phyloP scores from a whole-genome alignment of 1,140 invertebrate genomes.

The Melipona quadrifasciata region DNA sequence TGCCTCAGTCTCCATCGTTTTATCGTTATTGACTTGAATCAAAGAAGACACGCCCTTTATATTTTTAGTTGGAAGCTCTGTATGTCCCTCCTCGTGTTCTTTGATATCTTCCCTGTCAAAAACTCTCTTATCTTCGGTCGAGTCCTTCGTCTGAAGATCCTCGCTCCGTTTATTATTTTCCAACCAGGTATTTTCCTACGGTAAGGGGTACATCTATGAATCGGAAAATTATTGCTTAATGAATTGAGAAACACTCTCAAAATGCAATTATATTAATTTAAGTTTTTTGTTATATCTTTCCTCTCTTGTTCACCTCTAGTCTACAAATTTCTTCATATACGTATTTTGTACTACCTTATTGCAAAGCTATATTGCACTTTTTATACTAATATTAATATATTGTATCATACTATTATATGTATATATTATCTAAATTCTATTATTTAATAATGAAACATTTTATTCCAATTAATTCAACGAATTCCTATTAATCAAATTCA shows the following conservation, averaged over 20 bases:
- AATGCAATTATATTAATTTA: background rate
- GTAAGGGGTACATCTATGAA: slow-evolving; percentile 41
- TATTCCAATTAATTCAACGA: background rate
- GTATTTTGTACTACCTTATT: background rate
- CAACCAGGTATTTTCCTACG: slow-evolving; percentile 67
- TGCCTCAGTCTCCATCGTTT: slow-evolving; percentile 61
- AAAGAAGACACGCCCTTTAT: background rate
- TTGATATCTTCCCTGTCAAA: slow-evolving; percentile 27
- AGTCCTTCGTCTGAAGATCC: slow-evolving; percentile 39
- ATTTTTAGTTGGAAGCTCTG: slow-evolving; percentile 35
- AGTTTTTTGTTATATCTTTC: background rate
- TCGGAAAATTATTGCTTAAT: slow-evolving; percentile 37
- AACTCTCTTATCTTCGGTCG: slow-evolving; percentile 1
- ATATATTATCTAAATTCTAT: background rate
- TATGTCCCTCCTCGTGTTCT: slow-evolving; percentile 38
- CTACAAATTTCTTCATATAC: background rate
- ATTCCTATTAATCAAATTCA: background rate
- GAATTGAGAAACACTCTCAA: background rate
- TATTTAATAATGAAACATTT: background rate
- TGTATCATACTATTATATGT: no score
- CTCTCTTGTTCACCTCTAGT: background rate
- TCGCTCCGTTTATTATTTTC: slow-evolving; percentile 27
- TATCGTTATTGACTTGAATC: slow-evolving; percentile 5
- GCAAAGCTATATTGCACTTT: background rate
- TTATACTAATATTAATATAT: background rate